Conservation (phyloP, 2,113 vertebrate species). For the Tenrec ecaudatus region DNA sequence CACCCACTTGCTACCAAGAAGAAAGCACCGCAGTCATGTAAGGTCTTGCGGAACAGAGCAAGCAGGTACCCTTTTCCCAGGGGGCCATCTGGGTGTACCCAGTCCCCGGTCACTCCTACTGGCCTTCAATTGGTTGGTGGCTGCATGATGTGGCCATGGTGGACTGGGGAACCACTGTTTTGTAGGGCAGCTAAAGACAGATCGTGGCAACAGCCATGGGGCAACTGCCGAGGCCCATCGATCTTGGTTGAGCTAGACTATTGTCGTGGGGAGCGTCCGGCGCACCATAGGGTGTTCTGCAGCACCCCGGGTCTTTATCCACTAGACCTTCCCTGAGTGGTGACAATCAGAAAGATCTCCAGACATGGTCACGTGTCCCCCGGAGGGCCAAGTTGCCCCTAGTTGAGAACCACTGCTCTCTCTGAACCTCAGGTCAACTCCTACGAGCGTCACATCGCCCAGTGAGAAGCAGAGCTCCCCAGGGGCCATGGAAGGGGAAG, state of each 20-base stretch:
- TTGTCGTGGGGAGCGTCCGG: background rate
- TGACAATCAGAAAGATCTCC: background rate
- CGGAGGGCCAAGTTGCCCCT: background rate
- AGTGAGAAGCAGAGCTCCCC: background rate
- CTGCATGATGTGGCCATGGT: fast-evolving
- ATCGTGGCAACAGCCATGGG: background rate
- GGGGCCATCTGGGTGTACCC: background rate
- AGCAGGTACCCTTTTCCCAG: background rate
- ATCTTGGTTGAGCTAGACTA: background rate
- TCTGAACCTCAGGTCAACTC: background rate
- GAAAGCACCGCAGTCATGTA: slow-evolving; percentile 61
- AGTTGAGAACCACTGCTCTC: background rate
- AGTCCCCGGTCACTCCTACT: background rate
- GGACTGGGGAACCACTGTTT: background rate
- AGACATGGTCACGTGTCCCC: background rate
- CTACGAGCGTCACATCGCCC: background rate
- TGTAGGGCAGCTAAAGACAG: background rate
- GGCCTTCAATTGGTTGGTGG: background rate
- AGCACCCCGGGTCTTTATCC: background rate
- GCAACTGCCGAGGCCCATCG: background rate
- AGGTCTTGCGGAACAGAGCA: slow-evolving; percentile 11
- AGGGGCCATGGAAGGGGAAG: background rate
- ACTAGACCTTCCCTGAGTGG: background rate
- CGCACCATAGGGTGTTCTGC: background rate
- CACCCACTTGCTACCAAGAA: slow-evolving; percentile 67